Evolutionary conservation across 2,888 invertebrate species (phyloP).

Genomic region (Nomada goodeniana): DNA sequence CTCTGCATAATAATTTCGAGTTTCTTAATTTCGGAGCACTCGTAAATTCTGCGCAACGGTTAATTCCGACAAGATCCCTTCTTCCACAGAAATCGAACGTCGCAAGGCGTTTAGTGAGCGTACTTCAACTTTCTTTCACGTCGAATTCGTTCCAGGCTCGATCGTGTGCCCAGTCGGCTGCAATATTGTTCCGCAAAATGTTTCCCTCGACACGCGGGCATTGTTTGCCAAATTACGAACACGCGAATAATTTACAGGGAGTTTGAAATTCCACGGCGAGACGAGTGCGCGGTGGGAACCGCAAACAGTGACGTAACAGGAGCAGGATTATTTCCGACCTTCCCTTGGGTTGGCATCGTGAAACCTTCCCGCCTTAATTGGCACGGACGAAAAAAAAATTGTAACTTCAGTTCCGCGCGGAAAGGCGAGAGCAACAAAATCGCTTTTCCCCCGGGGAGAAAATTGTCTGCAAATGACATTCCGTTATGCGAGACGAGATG

Average conservation of each 20-base stretch:
- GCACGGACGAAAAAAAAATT: conserved; percentile 16
- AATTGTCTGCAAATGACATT: conserved; percentile 44
- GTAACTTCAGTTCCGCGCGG: conserved; percentile 4
- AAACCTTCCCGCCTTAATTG: conserved; percentile 28
- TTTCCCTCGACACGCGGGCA: too few relatives aligned
- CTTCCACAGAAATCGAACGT: too few relatives aligned
- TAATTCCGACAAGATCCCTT: too few relatives aligned
- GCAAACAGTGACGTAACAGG: conserved; percentile 5
- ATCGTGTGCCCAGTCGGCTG: too few relatives aligned
- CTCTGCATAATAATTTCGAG: too few relatives aligned
- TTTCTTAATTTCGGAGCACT: too few relatives aligned
- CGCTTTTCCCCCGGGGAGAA: not conserved
- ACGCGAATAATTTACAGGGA: too few relatives aligned
- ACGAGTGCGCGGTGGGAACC: not conserved
- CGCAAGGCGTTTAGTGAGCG: too few relatives aligned
- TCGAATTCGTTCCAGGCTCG: too few relatives aligned
- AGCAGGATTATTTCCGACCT: conserved; percentile 20
- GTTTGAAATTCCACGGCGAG: not conserved
- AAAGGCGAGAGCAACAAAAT: conserved; percentile 2
- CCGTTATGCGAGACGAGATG: not conserved
- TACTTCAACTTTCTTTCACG: too few relatives aligned
- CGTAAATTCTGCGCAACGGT: too few relatives aligned
- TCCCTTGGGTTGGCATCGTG: conserved; percentile 10
- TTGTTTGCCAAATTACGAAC: not conserved
- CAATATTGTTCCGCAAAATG: not conserved